Evolutionary conservation across 1,140 invertebrate genomes (phyloP).

Genomic region (Armadillidium nasatum): DNA sequence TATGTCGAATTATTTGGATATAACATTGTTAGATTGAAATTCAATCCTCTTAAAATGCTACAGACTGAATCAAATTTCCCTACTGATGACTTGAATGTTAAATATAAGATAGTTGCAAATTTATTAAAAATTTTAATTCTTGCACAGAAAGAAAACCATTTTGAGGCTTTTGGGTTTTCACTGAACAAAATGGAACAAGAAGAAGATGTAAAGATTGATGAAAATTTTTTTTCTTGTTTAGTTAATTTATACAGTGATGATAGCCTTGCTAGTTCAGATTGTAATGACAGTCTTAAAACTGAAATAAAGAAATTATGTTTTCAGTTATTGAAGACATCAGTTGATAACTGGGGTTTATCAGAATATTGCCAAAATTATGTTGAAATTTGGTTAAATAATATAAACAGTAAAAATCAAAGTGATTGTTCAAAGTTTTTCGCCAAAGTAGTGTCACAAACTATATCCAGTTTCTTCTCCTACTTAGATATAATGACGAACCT

Average conservation of each 20-base stretch:
- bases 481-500: background rate
- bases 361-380: background rate
- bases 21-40: background rate
- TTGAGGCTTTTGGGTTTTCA: background rate
- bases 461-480: background rate
- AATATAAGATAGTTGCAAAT: background rate
- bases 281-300: background rate
- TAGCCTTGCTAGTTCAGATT: background rate
- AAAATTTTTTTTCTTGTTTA: background rate
- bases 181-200: background rate
- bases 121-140: background rate
- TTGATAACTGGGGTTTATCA: background rate
- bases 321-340: background rate
- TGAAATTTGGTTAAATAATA: background rate
- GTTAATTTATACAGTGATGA: background rate
- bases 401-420: background rate
- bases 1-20: conserved; percentile 2
- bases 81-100: background rate
- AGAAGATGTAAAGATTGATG: background rate
- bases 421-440: background rate
- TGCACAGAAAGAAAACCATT: background rate
- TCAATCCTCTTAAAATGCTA: background rate
- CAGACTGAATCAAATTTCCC: background rate
- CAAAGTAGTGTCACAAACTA: background rate
- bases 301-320: background rate